Evolutionary conservation across 2,888 invertebrate genomes (phyloP), one percentile per base, ranked within the genome.

Genomic region (Ochlodes sylvanus): DNA sequence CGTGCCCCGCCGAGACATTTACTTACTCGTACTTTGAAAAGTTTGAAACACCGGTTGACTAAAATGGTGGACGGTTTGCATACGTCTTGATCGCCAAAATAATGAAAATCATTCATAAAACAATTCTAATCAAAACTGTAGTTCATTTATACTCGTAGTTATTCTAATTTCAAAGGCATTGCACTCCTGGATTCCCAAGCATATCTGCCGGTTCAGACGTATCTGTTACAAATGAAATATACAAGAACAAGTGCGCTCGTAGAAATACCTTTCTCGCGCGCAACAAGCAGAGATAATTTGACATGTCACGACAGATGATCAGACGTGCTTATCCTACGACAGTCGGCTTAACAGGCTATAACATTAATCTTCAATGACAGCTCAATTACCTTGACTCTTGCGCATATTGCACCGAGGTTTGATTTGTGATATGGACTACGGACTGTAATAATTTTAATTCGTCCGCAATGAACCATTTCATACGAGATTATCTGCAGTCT

Each of bases 321-420:
- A 69, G 72, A 74, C 71, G 69, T 76, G 78, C 75, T 77, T 77
- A 79, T 77, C 75, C 75, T 74, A 74, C 75, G 76, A 75, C 78
- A 74, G 72, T 71, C 73, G 72, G 75, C 72, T 78, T 77, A 80
- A 75, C 77, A 75, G 77, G 82, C 80, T 79, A 82, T 83, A 79
- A 79, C 85, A 88, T 89, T 87, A 86, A 90, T 90, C 87, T 84
- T 72, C 73, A 76, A 78, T 83, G 90, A 89, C 90, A 90, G 88
- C 87, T 90, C 90, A 89, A 90, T 90, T 89, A 90, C 82, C 80
- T 74, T 64, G 71, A 72, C 69, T 75, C 72, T 68, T 73, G 73
- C 70, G 75, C 76, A 76, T 74, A 76, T 75, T 74, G 79, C 76
- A 78, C 76, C 70, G 71, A 68, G 71, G 68, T 71, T 83, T 83